These are phyloP conservation scores for Caenorhabditis panamensis DNA, from an alignment of 2,888 invertebrate species.

Conservation along the genomic window DNA sequence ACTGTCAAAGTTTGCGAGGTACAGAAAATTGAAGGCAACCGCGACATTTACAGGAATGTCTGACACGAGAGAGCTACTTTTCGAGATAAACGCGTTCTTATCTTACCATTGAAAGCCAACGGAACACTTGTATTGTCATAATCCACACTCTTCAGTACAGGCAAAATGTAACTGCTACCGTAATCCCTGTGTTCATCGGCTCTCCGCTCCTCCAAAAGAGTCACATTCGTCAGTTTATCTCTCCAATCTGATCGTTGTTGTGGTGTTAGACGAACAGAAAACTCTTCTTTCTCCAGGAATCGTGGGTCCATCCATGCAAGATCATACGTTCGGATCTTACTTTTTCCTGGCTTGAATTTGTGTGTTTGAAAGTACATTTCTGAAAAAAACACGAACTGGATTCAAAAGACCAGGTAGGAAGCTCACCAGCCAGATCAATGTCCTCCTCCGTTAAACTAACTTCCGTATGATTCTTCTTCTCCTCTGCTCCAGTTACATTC, in stretches of 20 bases:
- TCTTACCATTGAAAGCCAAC: constrained; percentile 76
- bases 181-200: constrained; percentile 70
- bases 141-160: constrained; percentile 73
- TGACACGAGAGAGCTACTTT: constrained; percentile 35
- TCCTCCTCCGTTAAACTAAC: constrained; percentile 34
- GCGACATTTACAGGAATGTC: constrained; percentile 79
- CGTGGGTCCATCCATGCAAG: constrained; percentile 53
- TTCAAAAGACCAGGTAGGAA: background rate
- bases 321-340: constrained; percentile 39
- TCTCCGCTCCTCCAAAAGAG: constrained; percentile 44
- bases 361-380: constrained; percentile 31
- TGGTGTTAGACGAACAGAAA: constrained; percentile 32
- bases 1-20: constrained; percentile 79
- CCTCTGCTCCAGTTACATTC: background rate
- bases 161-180: constrained; percentile 78
- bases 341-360: constrained; percentile 34
- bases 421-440: constrained; percentile 16
- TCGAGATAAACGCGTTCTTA: no score
- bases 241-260: constrained; percentile 47
- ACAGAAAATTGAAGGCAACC: constrained; percentile 74
- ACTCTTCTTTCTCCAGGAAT: constrained; percentile 61
- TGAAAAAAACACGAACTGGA: constrained; percentile 8
- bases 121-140: constrained; percentile 80
- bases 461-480: constrained; percentile 18
- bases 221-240: constrained; percentile 46